Conservation (phyloP, 2,888 invertebrate genomes). For the Andrena chrysosceles region DNA sequence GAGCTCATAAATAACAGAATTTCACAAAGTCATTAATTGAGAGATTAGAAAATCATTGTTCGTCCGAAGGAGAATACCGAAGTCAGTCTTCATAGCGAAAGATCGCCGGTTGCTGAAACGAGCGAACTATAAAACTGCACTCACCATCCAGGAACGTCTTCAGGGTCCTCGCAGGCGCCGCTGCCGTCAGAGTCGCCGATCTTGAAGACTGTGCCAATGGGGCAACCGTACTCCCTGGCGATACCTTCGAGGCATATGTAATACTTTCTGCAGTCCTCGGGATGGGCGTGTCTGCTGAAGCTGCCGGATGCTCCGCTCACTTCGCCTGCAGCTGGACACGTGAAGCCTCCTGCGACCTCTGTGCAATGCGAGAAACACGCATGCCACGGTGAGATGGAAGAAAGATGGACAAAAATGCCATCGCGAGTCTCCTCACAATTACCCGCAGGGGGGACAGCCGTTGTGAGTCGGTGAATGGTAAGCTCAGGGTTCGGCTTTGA, state of each 20-base stretch:
- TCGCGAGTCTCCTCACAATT: slow-evolving; percentile 11
- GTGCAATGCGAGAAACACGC: slow-evolving; percentile 70
- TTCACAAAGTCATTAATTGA: too few relatives aligned
- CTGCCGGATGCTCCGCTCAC: slow-evolving; percentile 92
- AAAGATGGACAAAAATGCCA: slow-evolving; percentile 41
- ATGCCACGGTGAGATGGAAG: slow-evolving; percentile 11
- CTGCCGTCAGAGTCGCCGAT: slow-evolving; percentile 96
- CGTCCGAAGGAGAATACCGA: too few relatives aligned
- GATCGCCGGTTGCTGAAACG: background rate
- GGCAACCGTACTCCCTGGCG: slow-evolving; percentile 97
- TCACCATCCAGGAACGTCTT: slow-evolving; percentile 98
- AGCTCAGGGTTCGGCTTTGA: slow-evolving; percentile 29
- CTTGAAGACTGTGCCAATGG: slow-evolving; percentile 98
- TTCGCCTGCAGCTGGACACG: slow-evolving; percentile 94
- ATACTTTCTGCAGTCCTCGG: slow-evolving; percentile 97
- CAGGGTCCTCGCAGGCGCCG: slow-evolving; percentile 97
- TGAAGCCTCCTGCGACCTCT: slow-evolving; percentile 97
- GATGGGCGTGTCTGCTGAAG: slow-evolving; percentile 97
- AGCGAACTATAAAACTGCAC: slow-evolving; percentile 83
- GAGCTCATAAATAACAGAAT: too few relatives aligned
- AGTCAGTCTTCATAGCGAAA: background rate
- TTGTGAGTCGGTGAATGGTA: slow-evolving; percentile 34
- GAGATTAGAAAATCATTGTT: too few relatives aligned
- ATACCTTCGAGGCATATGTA: slow-evolving; percentile 97
- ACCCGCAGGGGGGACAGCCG: background rate